phyloP scores from a whole-genome alignment of 2,113 vertebrate genomes.

The Micromys minutus region DNA sequence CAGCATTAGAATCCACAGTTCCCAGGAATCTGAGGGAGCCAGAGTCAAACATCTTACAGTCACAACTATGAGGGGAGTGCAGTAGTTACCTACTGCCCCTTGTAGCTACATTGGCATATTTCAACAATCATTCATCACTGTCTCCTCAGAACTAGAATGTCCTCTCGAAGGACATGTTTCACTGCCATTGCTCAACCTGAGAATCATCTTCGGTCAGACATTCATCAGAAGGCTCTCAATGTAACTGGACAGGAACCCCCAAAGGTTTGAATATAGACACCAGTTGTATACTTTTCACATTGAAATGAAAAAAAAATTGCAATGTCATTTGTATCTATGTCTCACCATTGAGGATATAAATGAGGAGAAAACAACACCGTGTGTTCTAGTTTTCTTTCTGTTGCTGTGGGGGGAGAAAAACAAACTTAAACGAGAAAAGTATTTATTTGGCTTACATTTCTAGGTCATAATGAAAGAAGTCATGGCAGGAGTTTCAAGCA shows the following conservation, averaged over 20 bases:
- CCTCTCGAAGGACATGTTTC: not conserved
- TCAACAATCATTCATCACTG: not conserved
- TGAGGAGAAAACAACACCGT: not conserved
- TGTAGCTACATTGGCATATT: not conserved
- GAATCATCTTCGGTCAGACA: slow-evolving; percentile 15
- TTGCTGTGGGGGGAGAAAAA: not conserved
- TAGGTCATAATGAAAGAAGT: not conserved
- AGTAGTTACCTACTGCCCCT: not conserved
- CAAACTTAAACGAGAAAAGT: no score
- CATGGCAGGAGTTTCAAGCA: not conserved
- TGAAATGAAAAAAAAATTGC: not conserved
- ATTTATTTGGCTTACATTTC: not conserved
- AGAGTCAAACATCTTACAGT: not conserved
- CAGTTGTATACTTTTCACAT: not conserved
- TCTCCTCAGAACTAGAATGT: slow-evolving; percentile 45
- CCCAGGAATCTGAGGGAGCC: not conserved
- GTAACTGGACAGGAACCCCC: not conserved
- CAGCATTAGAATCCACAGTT: not conserved
- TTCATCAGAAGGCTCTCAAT: slow-evolving; percentile 28
- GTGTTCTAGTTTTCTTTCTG: not conserved
- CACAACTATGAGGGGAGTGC: not conserved
- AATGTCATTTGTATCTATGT: not conserved
- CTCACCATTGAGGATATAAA: not conserved
- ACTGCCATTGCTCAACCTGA: not conserved
- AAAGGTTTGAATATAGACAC: not conserved